Conservation (phyloP, 2,888 invertebrate genomes). For the Epistrophe grossulariae region DNA sequence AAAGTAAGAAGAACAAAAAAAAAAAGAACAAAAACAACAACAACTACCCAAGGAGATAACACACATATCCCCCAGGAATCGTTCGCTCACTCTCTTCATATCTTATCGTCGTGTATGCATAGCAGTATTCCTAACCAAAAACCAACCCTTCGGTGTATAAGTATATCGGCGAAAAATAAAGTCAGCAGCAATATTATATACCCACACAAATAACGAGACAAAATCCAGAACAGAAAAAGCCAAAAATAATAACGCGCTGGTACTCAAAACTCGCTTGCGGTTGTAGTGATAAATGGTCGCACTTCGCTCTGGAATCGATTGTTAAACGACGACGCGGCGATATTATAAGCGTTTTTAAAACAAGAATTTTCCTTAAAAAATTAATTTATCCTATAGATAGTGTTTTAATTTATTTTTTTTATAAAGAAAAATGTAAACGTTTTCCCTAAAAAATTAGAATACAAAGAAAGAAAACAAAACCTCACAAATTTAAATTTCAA, state of each 20-base stretch:
- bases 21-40: slow-evolving; percentile 23
- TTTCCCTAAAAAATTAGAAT: not conserved
- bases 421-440: not conserved
- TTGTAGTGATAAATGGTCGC: slow-evolving; percentile 75
- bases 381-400: slow-evolving; percentile 9
- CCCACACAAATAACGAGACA: slow-evolving; percentile 32
- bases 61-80: slow-evolving; percentile 75
- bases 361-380: slow-evolving; percentile 38
- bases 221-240: slow-evolving; percentile 69
- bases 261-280: slow-evolving; percentile 74
- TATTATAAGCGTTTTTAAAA: slow-evolving; percentile 63
- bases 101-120: slow-evolving; percentile 69
- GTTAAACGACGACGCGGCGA: slow-evolving; percentile 73
- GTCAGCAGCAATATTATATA: slow-evolving; percentile 20
- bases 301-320: slow-evolving; percentile 74
- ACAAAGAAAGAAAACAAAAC: not conserved
- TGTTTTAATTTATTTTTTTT: not conserved
- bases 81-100: slow-evolving; percentile 65
- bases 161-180: slow-evolving; percentile 41
- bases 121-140: slow-evolving; percentile 37
- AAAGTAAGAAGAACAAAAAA: slow-evolving; percentile 9
- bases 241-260: slow-evolving; percentile 51
- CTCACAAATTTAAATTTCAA: not conserved
- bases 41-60: slow-evolving; percentile 66
- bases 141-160: slow-evolving; percentile 57